Evolutionary conservation across 2,113 vertebrate species (phyloP).

Genomic region (Alexandromys fortis): DNA sequence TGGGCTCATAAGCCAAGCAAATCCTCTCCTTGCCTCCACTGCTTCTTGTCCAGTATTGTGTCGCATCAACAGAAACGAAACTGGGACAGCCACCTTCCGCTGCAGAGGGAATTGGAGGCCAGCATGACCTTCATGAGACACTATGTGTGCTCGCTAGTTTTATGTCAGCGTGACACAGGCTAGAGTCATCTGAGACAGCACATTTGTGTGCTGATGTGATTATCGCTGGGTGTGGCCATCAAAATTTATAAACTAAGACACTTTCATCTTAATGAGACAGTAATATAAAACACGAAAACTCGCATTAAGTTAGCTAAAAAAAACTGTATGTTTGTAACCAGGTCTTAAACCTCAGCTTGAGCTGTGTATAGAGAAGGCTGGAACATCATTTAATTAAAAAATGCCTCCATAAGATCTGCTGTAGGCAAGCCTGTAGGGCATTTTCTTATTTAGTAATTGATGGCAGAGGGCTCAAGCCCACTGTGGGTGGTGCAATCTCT

Average conservation of each 20-base stretch:
- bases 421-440: neutral
- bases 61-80: too few relatives aligned
- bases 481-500: neutral
- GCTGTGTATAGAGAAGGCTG: neutral
- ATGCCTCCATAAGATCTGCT: neutral
- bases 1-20: neutral
- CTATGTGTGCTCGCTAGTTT: neutral
- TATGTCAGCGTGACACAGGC: neutral
- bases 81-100: neutral
- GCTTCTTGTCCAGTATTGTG: neutral
- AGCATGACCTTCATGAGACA: neutral
- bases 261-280: neutral
- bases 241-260: neutral
- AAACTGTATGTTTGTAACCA: neutral
- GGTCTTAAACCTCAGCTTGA: neutral
- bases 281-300: neutral
- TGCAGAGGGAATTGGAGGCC: neutral
- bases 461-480: neutral
- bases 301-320: neutral
- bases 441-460: neutral
- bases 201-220: neutral
- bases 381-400: neutral
- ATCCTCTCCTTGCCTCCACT: neutral
- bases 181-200: neutral
- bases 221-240: neutral